Evolutionary conservation across 2,888 invertebrate species (phyloP), one percentile per base, ranked within the genome.

Genomic region (Vanessa cardui): DNA sequence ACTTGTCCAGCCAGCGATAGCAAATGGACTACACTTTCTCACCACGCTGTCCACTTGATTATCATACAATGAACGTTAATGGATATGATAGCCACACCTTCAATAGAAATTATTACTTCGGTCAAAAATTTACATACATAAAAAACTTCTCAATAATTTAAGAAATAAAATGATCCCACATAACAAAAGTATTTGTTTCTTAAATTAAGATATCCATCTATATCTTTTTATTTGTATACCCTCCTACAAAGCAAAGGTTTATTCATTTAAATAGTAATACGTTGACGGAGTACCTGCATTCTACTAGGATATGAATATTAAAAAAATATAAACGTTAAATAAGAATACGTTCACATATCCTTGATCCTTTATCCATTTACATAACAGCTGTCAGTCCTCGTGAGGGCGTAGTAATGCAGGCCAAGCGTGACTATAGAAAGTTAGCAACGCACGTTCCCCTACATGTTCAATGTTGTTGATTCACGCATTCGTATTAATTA

Each of bases 21-120:
- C 82, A 78, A 71, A 71, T 77, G 63, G 66, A 67, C 76, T 78
- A 76, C 80, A 88, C 90, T 90, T 90, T 90, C 90, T 86, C 74
- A 70, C 77, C 54, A 49, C 59, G 46, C 63, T 31, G 56, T 50
- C 58, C 45, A 65, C 26, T 62, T 52, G 79, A 86, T 87, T 89
- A 86, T 81, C 86, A 90, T 88, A 89, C 87, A 90, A 88, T 88
- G 77, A 78, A 79, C 81, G 78, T 81, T 80, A 82, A 84, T 83
- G 80, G 78, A 75, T 70, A 71, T 71, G 59, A 71, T 71, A 63
- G 46, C 79, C 78, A 77, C 75, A 59, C 47, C 50, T 49, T 16
- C 44, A 47, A 54, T 54, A 52, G 12, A 59, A 46, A 45, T 33
- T 39, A 8, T 56, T 12, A 18, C 18, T 56, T 5, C 33, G n/a